Evolutionary conservation across 2,113 vertebrate genomes (phyloP).

Genomic region (Pseudonaja textilis): DNA sequence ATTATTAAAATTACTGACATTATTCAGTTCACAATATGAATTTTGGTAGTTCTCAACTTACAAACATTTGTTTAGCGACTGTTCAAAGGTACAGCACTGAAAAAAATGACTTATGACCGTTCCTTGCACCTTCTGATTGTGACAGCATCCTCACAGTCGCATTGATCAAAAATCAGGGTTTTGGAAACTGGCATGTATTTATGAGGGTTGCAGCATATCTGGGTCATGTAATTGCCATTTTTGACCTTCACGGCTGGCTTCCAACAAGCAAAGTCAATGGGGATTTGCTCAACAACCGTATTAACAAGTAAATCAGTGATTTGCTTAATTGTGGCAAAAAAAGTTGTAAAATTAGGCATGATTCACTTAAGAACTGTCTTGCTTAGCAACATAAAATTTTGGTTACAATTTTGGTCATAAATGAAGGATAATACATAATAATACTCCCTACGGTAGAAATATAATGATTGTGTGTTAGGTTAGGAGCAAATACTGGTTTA

Average conservation of each 20-base stretch:
- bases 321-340: not conserved
- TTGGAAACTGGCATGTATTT: not conserved
- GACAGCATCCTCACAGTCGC: not conserved
- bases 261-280: not conserved
- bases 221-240: not conserved
- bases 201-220: not conserved
- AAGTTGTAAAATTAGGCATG: not conserved
- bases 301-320: not conserved
- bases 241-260: not conserved
- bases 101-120: not conserved
- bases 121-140: not conserved
- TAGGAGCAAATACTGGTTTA: conserved; percentile 17
- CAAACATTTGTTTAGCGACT: not conserved
- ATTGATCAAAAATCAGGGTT: not conserved
- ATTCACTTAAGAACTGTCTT: not conserved
- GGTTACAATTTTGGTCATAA: not conserved
- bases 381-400: not conserved
- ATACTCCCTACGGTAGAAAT: conserved; percentile 27
- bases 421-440: not conserved
- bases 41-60: not conserved
- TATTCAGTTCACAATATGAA: conserved; percentile 7
- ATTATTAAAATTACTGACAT: conserved; percentile 1
- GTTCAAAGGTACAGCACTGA: not conserved
- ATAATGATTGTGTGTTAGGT: conserved; percentile 8
- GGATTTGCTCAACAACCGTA: not conserved